Evolutionary conservation across 2,113 vertebrate species (phyloP).

Genomic region (Pygoscelis adeliae): DNA sequence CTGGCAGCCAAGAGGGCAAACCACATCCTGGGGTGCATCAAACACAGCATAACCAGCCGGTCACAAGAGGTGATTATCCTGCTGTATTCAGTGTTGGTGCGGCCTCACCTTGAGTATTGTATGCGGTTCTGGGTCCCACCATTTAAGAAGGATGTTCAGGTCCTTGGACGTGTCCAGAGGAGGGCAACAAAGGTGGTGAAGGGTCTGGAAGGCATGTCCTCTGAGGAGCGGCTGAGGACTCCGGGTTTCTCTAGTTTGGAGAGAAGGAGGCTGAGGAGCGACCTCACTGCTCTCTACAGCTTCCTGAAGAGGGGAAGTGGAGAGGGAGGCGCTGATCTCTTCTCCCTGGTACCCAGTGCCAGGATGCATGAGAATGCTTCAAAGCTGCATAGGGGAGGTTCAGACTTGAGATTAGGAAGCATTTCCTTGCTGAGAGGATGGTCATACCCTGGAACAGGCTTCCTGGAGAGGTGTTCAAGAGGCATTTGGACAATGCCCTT

Average conservation of each 20-base stretch:
- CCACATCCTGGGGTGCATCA: too few species aligned
- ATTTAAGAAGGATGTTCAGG: not conserved
- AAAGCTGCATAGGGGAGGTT: not conserved
- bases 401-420: too few species aligned
- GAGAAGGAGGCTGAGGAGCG: too few species aligned
- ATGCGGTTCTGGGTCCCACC: too few species aligned
- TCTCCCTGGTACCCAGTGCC: too few species aligned
- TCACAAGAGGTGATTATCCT: too few species aligned
- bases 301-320: not conserved
- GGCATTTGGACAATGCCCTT: not conserved
- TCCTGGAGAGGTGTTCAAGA: not conserved
- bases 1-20: too few species aligned
- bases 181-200: not conserved
- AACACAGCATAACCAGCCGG: too few species aligned
- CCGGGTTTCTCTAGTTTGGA: not conserved
- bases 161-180: not conserved
- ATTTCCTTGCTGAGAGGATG: not conserved
- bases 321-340: not conserved
- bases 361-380: not conserved
- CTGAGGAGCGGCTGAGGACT: not conserved
- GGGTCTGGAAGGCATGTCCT: not conserved
- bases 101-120: too few species aligned
- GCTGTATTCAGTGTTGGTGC: too few species aligned
- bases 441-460: not conserved
- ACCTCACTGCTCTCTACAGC: not conserved